phyloP scores from a whole-genome alignment of 1,140 invertebrate genomes.

The Papilio xuthus region DNA sequence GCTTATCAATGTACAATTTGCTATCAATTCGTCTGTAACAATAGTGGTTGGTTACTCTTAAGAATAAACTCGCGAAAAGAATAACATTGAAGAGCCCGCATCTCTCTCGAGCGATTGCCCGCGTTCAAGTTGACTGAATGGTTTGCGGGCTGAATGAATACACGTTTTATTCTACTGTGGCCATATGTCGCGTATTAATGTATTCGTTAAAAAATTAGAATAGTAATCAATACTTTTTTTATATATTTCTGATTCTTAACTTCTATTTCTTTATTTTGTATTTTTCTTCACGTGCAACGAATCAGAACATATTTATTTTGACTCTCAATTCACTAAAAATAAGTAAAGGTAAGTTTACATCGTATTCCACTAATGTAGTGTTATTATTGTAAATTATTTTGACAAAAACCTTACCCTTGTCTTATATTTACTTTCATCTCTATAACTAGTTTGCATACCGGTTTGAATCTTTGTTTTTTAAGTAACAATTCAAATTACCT shows the following conservation, averaged over 20 bases:
- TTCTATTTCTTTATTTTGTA: neutral
- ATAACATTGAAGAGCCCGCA: conserved; percentile 58
- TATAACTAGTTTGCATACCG: conserved; percentile 20
- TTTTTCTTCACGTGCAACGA: neutral
- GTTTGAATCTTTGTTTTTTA: conserved; percentile 22
- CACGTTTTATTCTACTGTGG: neutral
- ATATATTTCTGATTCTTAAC: too few species aligned
- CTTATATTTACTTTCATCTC: neutral
- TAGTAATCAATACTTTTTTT: neutral
- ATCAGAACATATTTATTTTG: neutral
- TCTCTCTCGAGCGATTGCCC: conserved; percentile 51
- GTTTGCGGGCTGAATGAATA: conserved; percentile 27
- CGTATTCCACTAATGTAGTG: neutral
- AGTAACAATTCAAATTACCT: conserved; percentile 27
- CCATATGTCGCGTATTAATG: neutral
- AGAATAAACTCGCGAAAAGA: conserved; percentile 41
- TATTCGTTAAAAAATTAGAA: neutral
- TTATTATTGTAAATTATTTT: neutral
- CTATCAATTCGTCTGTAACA: conserved; percentile 34
- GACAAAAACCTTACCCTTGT: neutral
- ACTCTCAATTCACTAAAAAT: too few species aligned
- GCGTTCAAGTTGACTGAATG: conserved; percentile 48
- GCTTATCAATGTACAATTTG: neutral
- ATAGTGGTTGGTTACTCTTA: conserved; percentile 41
- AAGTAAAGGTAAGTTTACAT: too few species aligned